Conservation (phyloP, 1,140 invertebrate genomes). For the Neuroterus valhalla region DNA sequence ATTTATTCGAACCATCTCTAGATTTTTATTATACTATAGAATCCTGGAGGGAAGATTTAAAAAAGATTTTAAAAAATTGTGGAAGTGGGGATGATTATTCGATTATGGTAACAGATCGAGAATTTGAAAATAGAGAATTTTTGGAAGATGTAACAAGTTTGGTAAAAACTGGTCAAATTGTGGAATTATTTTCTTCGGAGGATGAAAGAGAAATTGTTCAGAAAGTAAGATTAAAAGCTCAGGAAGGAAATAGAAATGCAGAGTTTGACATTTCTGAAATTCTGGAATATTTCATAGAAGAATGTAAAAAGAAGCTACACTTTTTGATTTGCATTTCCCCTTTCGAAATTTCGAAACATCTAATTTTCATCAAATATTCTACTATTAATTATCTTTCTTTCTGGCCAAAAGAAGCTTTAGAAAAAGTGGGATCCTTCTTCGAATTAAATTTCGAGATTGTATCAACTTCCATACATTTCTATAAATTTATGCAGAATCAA, state of each 20-base stretch:
- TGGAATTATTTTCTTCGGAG: constrained; percentile 76
- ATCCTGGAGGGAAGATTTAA: constrained; percentile 80
- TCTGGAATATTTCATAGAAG: constrained; percentile 79
- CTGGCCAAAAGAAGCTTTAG: constrained; percentile 83
- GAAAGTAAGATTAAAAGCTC: constrained; percentile 69
- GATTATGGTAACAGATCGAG: constrained; percentile 79
- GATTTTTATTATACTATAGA: constrained; percentile 75
- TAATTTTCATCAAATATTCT: constrained; percentile 12
- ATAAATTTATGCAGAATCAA: constrained; percentile 74
- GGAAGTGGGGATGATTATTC: constrained; percentile 72
- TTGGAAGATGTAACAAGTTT: constrained; percentile 79
- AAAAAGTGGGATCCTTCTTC: constrained; percentile 81
- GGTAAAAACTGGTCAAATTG: constrained; percentile 80
- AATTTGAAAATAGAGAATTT: constrained; percentile 77
- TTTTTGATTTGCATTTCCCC: constrained; percentile 81
- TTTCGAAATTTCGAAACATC: constrained; percentile 59
- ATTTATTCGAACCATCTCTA: constrained; percentile 78
- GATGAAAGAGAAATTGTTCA: constrained; percentile 80
- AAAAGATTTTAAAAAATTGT: constrained; percentile 77
- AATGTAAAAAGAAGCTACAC: constrained; percentile 81
- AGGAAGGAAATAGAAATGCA: constrained; percentile 72
- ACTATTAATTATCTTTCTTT: constrained; percentile 71
- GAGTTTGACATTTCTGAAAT: constrained; percentile 78
- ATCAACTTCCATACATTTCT: constrained; percentile 78
- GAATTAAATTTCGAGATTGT: constrained; percentile 73